These are phyloP conservation scores for Ia io DNA, from an alignment of 2,113 vertebrate species.

Conservation along the genomic window DNA sequence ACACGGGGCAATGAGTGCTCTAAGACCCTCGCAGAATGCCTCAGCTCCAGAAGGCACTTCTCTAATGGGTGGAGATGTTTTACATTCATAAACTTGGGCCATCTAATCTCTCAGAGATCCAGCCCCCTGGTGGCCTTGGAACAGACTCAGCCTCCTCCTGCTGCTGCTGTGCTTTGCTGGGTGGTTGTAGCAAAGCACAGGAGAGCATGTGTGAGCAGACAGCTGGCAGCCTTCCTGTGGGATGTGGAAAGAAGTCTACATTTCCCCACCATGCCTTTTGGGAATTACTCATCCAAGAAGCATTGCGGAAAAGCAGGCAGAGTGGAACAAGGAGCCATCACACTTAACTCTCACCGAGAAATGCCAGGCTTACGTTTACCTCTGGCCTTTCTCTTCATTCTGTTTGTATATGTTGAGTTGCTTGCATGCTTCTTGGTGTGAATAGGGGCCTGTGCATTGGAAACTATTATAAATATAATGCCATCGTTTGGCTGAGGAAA, in stretches of 20 bases:
- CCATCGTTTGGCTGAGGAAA: background rate
- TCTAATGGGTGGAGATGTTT: constrained; percentile 40
- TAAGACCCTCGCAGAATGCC: constrained; percentile 2
- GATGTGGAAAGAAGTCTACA: background rate
- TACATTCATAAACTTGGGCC: constrained; percentile 36
- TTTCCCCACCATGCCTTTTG: background rate
- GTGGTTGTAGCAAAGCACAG: constrained; percentile 42
- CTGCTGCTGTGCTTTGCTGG: too few species aligned
- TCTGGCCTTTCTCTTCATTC: background rate
- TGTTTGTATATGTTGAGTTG: background rate
- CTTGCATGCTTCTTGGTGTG: background rate
- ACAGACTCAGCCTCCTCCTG: constrained; percentile 6
- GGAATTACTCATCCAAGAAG: constrained; percentile 43
- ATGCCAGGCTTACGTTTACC: rapidly evolving
- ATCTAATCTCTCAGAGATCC: constrained; percentile 58
- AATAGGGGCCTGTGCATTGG: background rate
- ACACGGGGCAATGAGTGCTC: background rate
- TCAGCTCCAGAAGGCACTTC: constrained; percentile 23
- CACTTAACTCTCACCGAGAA: background rate
- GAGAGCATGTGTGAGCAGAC: constrained; percentile 43
- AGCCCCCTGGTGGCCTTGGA: constrained; percentile 44
- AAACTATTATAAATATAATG: background rate
- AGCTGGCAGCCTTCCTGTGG: constrained; percentile 63
- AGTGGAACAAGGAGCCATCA: background rate
- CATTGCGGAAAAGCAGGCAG: background rate